Evolutionary conservation across 2,113 vertebrate genomes (phyloP), one percentile per base, ranked within the genome.

Genomic region (Isurus oxyrinchus): DNA sequence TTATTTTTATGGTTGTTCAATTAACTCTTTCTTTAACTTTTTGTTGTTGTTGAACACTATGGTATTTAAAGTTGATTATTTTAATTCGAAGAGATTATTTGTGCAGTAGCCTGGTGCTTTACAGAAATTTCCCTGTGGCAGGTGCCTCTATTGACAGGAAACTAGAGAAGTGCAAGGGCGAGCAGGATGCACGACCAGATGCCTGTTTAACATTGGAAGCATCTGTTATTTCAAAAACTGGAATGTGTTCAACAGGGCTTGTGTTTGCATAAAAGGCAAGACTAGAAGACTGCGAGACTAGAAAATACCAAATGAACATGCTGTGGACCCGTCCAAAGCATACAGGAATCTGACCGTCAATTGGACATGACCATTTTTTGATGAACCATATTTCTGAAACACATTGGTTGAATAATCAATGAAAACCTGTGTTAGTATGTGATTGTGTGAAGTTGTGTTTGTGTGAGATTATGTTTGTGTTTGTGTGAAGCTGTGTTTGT

Each of bases 131-230:
- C 66, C 94, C 44, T 35, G 49, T 49, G 67, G 94, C 94, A 95
- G 94, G 94, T 72, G 94, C 94, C 67, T 95, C 25, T 72, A 72
- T 72, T 95, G 94, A 95, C 94, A 95, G 94, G 94, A 95, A 95
- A 72, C 66, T 40, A 95, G 66, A 72, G 94, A 95, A 72, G 44
- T 55, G 94, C 44, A 95, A 95, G 25, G 40, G 44, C 94, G 40
- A 53, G 66, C 94, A 95, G 94, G 67, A 72, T 72, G 94, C 49
- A 1, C 23, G 27, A 53, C 66, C 94, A 95, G 94, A 95, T 95
- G 94, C 67, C 94, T 95, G 63, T 95, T 95, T 95, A 95, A 95
- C 94, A 95, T 95, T 95, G 94, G 67, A 95, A 95, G 94, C 67
- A 95, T 95, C 63, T 95, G 94, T 95, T 76, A 72, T 95, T 49